Evolutionary conservation across 2,797 vertebrate species (phyloP), one percentile per base, ranked within the genome.

Genomic region (Schizothorax lantsangensis): DNA sequence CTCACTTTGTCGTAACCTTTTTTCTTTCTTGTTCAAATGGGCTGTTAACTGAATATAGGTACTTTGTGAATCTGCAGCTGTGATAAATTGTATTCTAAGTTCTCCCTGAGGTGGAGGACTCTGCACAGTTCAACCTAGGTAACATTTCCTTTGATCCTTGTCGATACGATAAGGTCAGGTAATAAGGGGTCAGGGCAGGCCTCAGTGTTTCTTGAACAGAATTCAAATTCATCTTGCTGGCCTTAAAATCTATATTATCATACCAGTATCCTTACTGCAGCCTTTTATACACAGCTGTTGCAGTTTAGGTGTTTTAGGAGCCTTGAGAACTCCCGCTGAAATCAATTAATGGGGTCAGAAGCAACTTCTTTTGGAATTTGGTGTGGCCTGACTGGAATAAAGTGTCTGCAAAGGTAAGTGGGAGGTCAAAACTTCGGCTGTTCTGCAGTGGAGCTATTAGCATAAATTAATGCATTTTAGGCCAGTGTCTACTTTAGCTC

Each of bases 301-400:
- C 87, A 83, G 74, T 81, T 88, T 84, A 68, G 79, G 62, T 88
- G 86, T 89, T 92, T 89, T 87, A n/a, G 82, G 91, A 92, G 92
- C 90, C 89, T 90, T 88, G 86, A 77, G 73, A 91, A 88, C 84
- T 93, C 93, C 93, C 93, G 79, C 62, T 90, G 92, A 94, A 94
- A 95, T 94, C 91, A 93, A 94, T 95, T 94, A 94, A 93, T 90
- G 91, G 92, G 88, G 92, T 94, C 92, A 92, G 89, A 86, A 87
- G 45, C 45, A 85, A 86, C 91, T 91, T 93, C 90, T 91, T 91
- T 33, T 90, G 26, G 86, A 92, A 90, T 93, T 92, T 90, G 91
- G 82, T 62, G n/a, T 87, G 89, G 92, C 90, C 92, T 93, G 93
- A 93, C 84, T 89, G 87, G 92, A 94, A 94, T 93, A 91, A 91